Evolutionary conservation across 1,140 invertebrate genomes (phyloP), one percentile per base, ranked within the genome.

Genomic region (Drosophila grimshawi): DNA sequence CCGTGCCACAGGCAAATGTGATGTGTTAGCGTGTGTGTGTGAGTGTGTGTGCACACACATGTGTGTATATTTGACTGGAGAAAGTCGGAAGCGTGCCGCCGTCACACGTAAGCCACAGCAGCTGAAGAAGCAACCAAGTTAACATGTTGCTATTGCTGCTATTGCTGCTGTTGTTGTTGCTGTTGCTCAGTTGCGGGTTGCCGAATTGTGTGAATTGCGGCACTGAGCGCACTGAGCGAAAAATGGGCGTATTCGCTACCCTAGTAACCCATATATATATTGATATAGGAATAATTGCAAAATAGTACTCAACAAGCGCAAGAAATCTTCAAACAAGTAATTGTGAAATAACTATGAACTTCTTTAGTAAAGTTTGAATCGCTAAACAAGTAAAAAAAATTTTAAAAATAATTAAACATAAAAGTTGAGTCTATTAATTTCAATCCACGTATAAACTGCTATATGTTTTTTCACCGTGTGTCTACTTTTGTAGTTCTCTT

Each of bases 51-150:
- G 41, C 33, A 0, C 10, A 11, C 51, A n/a, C 30, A 8, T 61
- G 32, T 66, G 45, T 77, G 39, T 70, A 65, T 82, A 48, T 75
- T 63, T 71, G 62, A 67, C 63, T 76, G 80, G 83, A 88, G 85
- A 88, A 88, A 88, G 85, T 88, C 85, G 85, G 85, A 88, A 88
- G 85, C 85, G 76, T 77, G 76, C 62, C 59, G 64, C n/a, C 62
- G 62, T 72, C 74, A 73, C 69, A 80, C 74, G 77, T 76, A 77
- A 80, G 74, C 74, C 74, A 76, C 65, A 85, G 75, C 66, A 81
- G 69, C 79, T 80, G 80, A 88, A 88, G 85, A 89, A 83, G 85
- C 83, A 73, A 65, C 75, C 41, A 45, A 70, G 51, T 66, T 41
- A 19, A 19, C 4, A 33, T 51, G 62, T 63, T 63, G 48, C 32